Base-by-base conservation (phyloP, 92 coral and sea anemone species). In the Phenganax stokvisi region DNA sequence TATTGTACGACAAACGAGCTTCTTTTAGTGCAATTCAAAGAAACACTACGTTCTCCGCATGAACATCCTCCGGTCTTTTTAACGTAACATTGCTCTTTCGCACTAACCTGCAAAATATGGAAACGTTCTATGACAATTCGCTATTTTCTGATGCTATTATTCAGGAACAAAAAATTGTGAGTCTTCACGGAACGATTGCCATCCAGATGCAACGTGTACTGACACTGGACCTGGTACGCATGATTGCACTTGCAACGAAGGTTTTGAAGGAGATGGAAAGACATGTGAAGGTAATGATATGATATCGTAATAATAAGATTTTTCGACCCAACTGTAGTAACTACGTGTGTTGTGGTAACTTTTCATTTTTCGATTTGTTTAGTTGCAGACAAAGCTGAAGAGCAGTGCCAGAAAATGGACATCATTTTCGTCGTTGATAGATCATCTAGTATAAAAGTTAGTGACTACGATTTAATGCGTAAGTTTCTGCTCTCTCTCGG, bases 371-470 rank as follows among this genome's bases (percentile, higher is more conserved):
- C 47, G 0, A 68, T 68, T 68, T 9, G 0, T 68, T 0, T 68
- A 68, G 73, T 10, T 9, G 31, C 73, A 9, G 73, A 16, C 11
- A 6, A 11, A 68, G 0, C 53, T n/a, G 30, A 68, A 68, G 73
- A 53, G 47, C 73, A 30, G 20, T 68, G 77, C 77, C 58, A 73
- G 60, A 73, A 73, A 73, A 54, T 29, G 61, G 77, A 73, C 54
- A 53, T 73, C 59, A 73, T 73, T 73, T 73, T 73, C 27, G 77
- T 73, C 10, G 25, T 73, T 51, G 77, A 73, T 30, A 53, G 77
- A 54, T 73, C 77, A 11, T 73, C 77, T 52, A 73, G 77, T 73
- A 73, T 73, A 53, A 12, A n/a, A 52, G n/a, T 3, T 10, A 3
- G 58, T 51, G 58, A 53, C 25, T 73, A 52, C 16, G 59, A 73